Conservation (phyloP, 1,140 invertebrate species). For the Macrosteles quadrilineatus region DNA sequence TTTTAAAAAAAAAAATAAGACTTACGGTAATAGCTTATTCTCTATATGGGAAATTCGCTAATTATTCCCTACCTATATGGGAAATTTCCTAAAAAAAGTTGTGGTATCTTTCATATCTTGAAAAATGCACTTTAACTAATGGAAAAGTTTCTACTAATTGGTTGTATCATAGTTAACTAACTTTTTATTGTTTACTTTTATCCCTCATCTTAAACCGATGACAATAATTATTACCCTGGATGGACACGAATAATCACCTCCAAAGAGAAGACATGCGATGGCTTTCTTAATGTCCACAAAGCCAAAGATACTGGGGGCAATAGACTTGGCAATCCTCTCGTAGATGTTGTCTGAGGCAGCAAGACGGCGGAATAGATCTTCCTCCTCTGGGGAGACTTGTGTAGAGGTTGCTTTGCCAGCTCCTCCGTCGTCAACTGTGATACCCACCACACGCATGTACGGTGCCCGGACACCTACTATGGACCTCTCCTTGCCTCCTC, state of each 20-base stretch:
- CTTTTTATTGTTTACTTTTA: too few species aligned
- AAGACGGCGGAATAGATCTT: constrained; percentile 87
- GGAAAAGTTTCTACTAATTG: too few species aligned
- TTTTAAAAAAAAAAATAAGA: too few species aligned
- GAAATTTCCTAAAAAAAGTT: too few species aligned
- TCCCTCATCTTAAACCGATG: too few species aligned
- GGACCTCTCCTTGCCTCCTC: constrained; percentile 70
- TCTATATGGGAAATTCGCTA: too few species aligned
- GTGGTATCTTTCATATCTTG: too few species aligned
- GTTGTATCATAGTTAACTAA: too few species aligned
- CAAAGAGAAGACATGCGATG: constrained; percentile 94
- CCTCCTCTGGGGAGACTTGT: constrained; percentile 78
- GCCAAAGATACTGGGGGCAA: constrained; percentile 98
- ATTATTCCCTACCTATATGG: too few species aligned
- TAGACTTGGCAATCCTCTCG: constrained; percentile 85
- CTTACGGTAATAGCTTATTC: too few species aligned
- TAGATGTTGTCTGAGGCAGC: constrained; percentile 85
- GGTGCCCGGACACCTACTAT: constrained; percentile 91
- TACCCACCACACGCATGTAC: constrained; percentile 93
- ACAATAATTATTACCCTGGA: too few species aligned
- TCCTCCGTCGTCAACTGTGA: constrained; percentile 82
- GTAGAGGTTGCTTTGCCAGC: constrained; percentile 62
- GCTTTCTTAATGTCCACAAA: constrained; percentile 96
- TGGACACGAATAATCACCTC: constrained; percentile 57
- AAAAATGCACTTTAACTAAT: too few species aligned